Conservation (phyloP, 2,888 invertebrate species). For the Hirtodrosophila duncani region DNA sequence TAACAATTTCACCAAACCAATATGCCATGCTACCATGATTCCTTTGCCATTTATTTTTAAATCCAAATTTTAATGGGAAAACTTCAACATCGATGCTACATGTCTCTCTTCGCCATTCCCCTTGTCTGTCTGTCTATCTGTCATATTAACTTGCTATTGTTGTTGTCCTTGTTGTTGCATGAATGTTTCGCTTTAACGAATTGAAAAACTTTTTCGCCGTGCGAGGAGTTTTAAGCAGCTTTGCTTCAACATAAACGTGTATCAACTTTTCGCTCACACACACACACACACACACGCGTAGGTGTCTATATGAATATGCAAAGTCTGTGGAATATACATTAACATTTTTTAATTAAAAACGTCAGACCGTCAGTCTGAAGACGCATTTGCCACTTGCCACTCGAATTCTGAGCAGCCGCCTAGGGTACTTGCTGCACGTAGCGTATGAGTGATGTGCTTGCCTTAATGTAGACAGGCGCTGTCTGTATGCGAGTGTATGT, state of each 20-base stretch:
- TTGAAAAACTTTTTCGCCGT: background rate
- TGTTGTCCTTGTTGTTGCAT: no score
- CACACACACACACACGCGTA: no score
- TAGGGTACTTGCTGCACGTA: conserved; percentile 28
- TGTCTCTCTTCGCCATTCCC: no score
- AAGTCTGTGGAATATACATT: conserved; percentile 35
- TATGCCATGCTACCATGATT: no score
- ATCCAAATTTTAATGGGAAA: background rate
- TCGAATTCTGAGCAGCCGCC: background rate
- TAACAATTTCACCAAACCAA: no score
- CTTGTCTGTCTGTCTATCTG: no score
- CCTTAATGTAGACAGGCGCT: conserved; percentile 3
- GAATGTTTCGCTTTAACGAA: no score
- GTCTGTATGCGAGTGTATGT: background rate
- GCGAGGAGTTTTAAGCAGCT: conserved; percentile 8
- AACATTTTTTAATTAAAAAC: conserved; percentile 68
- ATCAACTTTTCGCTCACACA: no score
- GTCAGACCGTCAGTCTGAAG: conserved; percentile 4
- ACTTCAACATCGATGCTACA: no score
- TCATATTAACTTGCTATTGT: no score
- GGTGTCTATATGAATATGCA: background rate
- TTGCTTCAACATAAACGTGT: no score
- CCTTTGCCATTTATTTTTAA: no score
- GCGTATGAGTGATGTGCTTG: conserved; percentile 59
- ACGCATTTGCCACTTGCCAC: conserved; percentile 12